Evolutionary conservation across 2,113 vertebrate genomes (phyloP).

Genomic region (Spermophilus dauricus): DNA sequence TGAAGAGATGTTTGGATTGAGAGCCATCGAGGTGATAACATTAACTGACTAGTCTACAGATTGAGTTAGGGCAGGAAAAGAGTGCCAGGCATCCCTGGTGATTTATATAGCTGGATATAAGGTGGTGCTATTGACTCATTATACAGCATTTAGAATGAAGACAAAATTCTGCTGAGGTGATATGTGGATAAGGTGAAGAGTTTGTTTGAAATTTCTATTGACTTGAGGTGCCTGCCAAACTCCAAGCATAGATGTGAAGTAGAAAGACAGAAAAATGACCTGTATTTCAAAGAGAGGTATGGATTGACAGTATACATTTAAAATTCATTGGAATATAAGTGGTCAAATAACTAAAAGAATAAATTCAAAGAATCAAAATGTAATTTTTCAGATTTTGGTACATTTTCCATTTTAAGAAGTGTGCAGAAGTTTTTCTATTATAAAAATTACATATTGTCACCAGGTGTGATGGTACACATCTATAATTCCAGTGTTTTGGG

Average conservation of each 20-base stretch:
- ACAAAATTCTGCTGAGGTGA: neutral
- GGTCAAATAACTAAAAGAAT: neutral
- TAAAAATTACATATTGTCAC: neutral
- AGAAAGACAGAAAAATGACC: neutral
- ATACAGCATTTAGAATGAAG: neutral
- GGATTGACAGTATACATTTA: neutral
- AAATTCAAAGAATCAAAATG: neutral
- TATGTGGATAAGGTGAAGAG: neutral
- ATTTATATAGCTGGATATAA: neutral
- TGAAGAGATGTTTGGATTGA: neutral
- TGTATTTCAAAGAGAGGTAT: neutral
- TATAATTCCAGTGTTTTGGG: no score
- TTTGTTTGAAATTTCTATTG: neutral
- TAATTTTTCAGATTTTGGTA: neutral
- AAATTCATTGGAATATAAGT: neutral
- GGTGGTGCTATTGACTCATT: neutral
- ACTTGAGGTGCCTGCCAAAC: neutral
- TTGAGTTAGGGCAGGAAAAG: neutral
- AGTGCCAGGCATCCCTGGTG: neutral
- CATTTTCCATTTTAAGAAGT: neutral
- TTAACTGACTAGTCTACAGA: neutral
- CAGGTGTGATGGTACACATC: no score
- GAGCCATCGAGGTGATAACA: neutral
- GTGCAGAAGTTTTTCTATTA: neutral
- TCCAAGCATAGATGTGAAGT: neutral